Conservation (phyloP, 1,140 invertebrate genomes). For the Leptopilina boulardi region DNA sequence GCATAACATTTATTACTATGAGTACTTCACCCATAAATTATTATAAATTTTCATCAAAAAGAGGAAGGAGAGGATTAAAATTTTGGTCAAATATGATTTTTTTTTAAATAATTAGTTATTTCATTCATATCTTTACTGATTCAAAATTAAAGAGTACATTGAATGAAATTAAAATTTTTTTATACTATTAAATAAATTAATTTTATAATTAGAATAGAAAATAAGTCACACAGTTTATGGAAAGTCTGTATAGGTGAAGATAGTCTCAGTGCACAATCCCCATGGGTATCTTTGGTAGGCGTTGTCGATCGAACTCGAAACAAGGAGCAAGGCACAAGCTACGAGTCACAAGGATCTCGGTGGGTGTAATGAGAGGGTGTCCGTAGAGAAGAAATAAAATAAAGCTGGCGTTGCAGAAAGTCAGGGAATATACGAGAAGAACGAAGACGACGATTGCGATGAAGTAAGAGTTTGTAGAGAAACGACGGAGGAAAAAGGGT, state of each 20-base stretch:
- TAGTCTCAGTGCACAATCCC: neutral
- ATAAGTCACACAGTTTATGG: neutral
- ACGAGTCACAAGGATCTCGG: slow-evolving; percentile 17
- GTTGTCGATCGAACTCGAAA: slow-evolving; percentile 20
- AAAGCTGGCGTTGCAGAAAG: slow-evolving; percentile 31
- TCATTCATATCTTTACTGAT: too few relatives aligned
- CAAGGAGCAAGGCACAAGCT: slow-evolving; percentile 14
- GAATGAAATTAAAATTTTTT: too few relatives aligned
- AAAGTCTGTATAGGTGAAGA: neutral
- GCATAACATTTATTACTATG: too few relatives aligned
- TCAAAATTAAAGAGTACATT: too few relatives aligned
- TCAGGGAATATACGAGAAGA: slow-evolving; percentile 33
- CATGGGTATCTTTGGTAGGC: slow-evolving; percentile 3
- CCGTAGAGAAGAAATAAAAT: slow-evolving; percentile 15
- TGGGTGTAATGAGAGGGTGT: slow-evolving; percentile 32
- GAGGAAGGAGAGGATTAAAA: too few relatives aligned
- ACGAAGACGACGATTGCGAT: slow-evolving; percentile 34
- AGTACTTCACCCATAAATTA: too few relatives aligned
- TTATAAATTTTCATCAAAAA: too few relatives aligned
- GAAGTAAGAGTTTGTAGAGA: slow-evolving; percentile 10
- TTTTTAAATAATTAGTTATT: too few relatives aligned
- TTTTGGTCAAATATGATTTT: too few relatives aligned
- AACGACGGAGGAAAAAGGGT: slow-evolving; percentile 36
- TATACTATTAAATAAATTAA: too few relatives aligned
- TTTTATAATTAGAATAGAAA: too few relatives aligned